Conservation (phyloP, 2,113 vertebrate genomes). For the Sminthopsis crassicaudata region DNA sequence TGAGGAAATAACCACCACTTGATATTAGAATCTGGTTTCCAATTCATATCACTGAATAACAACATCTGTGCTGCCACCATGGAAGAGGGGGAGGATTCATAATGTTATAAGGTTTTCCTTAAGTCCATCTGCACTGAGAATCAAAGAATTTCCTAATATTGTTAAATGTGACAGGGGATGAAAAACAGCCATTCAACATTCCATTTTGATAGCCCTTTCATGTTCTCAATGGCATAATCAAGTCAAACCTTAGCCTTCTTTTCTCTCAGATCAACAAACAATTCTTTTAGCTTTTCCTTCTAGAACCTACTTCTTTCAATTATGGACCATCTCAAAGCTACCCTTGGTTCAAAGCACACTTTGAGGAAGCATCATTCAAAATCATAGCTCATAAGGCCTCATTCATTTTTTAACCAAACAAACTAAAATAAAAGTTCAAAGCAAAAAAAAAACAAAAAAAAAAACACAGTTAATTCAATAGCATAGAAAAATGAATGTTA, state of each 20-base stretch:
- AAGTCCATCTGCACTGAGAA: not conserved
- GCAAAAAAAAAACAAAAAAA: not conserved
- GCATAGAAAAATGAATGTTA: not conserved
- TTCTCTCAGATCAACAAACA: not conserved
- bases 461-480: not conserved
- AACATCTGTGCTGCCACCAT: not conserved
- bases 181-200: not conserved
- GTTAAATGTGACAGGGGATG: not conserved
- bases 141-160: not conserved
- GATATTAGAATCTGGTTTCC: not conserved
- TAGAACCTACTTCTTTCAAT: not conserved
- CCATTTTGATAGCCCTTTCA: not conserved
- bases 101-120: not conserved
- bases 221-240: not conserved
- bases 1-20: not conserved
- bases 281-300: not conserved
- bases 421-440: not conserved
- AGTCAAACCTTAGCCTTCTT: not conserved
- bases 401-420: not conserved
- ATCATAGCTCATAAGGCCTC: not conserved
- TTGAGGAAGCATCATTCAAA: not conserved
- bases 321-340: not conserved
- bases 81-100: not conserved
- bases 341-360: not conserved
- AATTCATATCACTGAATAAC: not conserved